Evolutionary conservation across 2,797 vertebrate genomes (phyloP).

Genomic region (Sebastes trivittatus): DNA sequence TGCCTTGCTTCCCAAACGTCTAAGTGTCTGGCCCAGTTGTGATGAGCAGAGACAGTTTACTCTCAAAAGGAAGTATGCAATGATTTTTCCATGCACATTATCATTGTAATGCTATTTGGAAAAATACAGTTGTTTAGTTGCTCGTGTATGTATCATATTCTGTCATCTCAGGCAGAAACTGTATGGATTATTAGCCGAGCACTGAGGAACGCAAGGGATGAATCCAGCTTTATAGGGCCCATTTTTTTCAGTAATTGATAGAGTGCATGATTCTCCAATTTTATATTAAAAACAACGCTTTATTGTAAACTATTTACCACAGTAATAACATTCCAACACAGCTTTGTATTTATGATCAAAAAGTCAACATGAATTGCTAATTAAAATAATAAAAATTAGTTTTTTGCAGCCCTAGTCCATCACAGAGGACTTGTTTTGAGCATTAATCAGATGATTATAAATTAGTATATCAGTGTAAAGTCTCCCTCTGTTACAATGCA

Average conservation of each 20-base stretch:
- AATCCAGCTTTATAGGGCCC: background rate
- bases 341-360: background rate
- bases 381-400: background rate
- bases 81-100: slow-evolving; percentile 2
- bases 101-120: background rate
- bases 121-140: background rate
- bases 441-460: background rate
- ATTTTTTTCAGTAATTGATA: background rate
- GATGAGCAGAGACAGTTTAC: slow-evolving; percentile 10
- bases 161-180: background rate
- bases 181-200: background rate
- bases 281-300: background rate
- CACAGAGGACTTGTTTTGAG: background rate
- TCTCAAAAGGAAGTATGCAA: background rate
- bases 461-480: background rate
- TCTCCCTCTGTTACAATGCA: background rate
- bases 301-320: background rate
- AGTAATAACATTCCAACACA: background rate
- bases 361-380: background rate
- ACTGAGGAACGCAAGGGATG: background rate
- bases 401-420: background rate
- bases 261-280: background rate
- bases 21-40: slow-evolving; percentile 1
- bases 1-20: slow-evolving; percentile 1
- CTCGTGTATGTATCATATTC: slow-evolving; percentile 14